Base-by-base conservation (phyloP, 2,888 invertebrate species). In the Melanophora roralis region DNA sequence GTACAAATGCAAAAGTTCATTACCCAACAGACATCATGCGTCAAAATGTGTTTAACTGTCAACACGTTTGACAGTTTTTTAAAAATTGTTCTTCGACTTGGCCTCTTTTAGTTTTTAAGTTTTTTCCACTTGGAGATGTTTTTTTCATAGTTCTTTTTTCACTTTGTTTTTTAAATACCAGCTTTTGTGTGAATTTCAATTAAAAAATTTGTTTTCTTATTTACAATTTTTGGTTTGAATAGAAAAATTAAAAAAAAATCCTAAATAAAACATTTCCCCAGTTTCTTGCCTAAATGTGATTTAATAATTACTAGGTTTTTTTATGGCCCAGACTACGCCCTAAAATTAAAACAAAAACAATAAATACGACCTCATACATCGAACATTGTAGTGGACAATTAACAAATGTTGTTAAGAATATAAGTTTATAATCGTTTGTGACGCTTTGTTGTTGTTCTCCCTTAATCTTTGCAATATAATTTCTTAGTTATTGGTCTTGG, bases 21-120 rank as follows among this genome's bases (percentile, higher is more conserved):
- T 81, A 82, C 57, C 53, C 64, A 51, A 45, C 27, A 40, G 19
- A 19, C 27, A 45, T 23, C 69, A 51, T 67, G 55, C 67, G 62
- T 67, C 71, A 75, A 71, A 72, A 72, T 68, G 72, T 76, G 68
- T 65, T 80, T 80, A 68, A 80, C 76, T 80, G 80, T 80, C 80
- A 80, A 80, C 80, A 76, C 72, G 68, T 68, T 64, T 68, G 73
- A 76, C 68, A 69, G 62, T 49, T 76, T 59, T 6, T 73, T 32
- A 57, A 32, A 14, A 45, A 2, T n/a, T 12, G 16, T 45, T 27
- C 21, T 19, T 47, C n/a, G 23, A 3, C 34, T 49, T 45, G 6
- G 60, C n/a, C 14, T 19, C 9, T 19, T 27, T 62, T 34, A 40
- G 19, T 55, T 75, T 6, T 67, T 16, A 47, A 51, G 40, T 59